Percentiles rank a stretch among this genome's conserved stretches.
phyloP scores from a whole-genome alignment of 2,113 vertebrate genomes.

The Thalassarche chlororhynchos region DNA sequence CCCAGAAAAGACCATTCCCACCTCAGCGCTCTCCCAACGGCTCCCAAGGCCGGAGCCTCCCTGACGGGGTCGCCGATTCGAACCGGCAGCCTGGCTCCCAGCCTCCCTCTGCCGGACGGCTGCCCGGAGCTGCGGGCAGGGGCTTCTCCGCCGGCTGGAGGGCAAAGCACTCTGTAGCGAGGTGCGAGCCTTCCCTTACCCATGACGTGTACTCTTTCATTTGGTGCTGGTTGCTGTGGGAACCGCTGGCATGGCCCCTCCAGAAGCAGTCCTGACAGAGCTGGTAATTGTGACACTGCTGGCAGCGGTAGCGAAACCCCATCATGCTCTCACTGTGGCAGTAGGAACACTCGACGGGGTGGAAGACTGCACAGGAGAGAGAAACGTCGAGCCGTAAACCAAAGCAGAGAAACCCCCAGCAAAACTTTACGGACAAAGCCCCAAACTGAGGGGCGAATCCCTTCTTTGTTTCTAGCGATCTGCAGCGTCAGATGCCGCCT shows the following conservation, averaged over 20 bases:
- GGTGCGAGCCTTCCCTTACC: conserved; percentile 82
- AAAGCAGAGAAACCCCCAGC: background rate
- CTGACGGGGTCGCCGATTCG: background rate
- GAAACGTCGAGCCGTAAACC: background rate
- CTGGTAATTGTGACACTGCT: conserved; percentile 99
- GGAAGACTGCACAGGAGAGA: conserved; percentile 86
- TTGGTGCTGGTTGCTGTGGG: conserved; percentile 99
- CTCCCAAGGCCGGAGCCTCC: background rate
- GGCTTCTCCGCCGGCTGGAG: background rate
- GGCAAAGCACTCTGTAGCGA: background rate
- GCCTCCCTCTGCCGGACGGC: background rate
- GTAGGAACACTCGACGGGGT: conserved; percentile 98
- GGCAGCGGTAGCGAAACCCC: conserved; percentile 99
- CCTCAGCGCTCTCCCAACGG: background rate
- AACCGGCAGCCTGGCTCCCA: background rate
- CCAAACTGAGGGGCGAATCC: background rate
- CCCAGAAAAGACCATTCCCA: conserved; percentile 24
- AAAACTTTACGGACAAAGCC: background rate
- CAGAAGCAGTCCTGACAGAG: conserved; percentile 99
- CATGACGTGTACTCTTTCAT: conserved; percentile 99
- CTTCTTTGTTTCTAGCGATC: background rate
- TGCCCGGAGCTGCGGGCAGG: background rate
- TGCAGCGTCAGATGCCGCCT: background rate
- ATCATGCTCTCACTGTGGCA: conserved; percentile 99
- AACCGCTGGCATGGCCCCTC: conserved; percentile 97